Evolutionary conservation across 2,888 invertebrate genomes (phyloP), one percentile per base, ranked within the genome.

Genomic region (Mimas tiliae): DNA sequence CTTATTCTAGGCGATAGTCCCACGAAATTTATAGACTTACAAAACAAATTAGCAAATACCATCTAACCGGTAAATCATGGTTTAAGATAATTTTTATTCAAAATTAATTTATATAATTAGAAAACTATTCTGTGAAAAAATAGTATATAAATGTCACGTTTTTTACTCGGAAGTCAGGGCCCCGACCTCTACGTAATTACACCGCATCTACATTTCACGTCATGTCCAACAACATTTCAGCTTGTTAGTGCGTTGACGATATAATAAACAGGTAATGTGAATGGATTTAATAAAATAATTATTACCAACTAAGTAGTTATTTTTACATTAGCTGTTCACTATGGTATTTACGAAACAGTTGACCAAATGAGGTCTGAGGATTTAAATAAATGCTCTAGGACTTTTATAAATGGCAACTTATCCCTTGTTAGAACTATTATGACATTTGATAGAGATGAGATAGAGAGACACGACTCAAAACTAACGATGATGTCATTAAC

Each of bases 161-260:
- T 38, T 6, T 9, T 9, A 38, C 7, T 34, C 42, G 42, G 58
- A 1, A 38, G 42, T 38, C 58, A 58, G 58, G 42, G 38, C 16
- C 58, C 3, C n/a, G 58, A 58, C 58, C 58, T 19, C 38, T 11
- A 19, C 2, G 38, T 58, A 16, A 58, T 58, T 42, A 58, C 58
- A 12, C 27, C 52, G 27, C 42, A 58, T 38, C 58, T 19, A 19
- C 58, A 58, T 42, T 58, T 58, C 38, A 58, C 38, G 11, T 42
- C 38, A 34, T 58, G 58, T 58, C 58, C 58, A 58, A 58, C 58
- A 38, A 58, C 58, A 58, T 58, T 58, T 42, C 58, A 58, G 19
- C 58, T 58, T 58, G 58, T 58, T 58, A 58, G 42, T 38, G 42
- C 19, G 58, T 58, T 58, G 58, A 58, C 38, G 58, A 58, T 19